Conservation (phyloP, 2,113 vertebrate species). For the Columbina picui region DNA sequence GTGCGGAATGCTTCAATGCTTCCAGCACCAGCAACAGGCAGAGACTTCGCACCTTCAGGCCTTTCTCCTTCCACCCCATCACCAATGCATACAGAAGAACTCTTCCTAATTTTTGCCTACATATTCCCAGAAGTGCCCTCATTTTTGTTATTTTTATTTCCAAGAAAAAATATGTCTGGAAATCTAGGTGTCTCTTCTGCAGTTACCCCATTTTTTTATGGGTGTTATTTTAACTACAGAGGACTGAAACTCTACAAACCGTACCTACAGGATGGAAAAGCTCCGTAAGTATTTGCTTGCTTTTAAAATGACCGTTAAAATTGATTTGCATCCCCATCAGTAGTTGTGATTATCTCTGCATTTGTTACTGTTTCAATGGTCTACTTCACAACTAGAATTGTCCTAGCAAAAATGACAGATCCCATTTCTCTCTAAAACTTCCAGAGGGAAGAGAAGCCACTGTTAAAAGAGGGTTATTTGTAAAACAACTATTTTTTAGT, state of each 20-base stretch:
- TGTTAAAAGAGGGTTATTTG: not conserved
- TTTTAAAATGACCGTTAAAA: not conserved
- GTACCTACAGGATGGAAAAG: not conserved
- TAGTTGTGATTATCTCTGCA: not conserved
- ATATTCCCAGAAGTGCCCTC: accelerated
- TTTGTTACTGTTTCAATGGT: not conserved
- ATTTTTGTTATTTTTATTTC: accelerated
- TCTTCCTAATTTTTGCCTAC: accelerated
- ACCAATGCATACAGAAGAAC: accelerated
- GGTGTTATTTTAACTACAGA: not conserved
- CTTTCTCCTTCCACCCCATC: accelerated
- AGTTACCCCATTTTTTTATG: accelerated
- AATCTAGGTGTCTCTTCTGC: accelerated
- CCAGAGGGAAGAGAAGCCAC: not conserved
- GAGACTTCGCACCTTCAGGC: accelerated
- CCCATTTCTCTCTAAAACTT: not conserved
- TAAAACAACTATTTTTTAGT: not conserved
- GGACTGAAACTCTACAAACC: not conserved
- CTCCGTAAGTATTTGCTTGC: not conserved
- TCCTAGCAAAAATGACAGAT: not conserved
- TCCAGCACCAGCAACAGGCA: accelerated
- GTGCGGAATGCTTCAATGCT: no score
- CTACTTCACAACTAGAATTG: not conserved
- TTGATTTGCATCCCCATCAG: not conserved
- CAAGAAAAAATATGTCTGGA: accelerated